Conservation (phyloP, 2,797 vertebrate species). For the Sebastes cheni region DNA sequence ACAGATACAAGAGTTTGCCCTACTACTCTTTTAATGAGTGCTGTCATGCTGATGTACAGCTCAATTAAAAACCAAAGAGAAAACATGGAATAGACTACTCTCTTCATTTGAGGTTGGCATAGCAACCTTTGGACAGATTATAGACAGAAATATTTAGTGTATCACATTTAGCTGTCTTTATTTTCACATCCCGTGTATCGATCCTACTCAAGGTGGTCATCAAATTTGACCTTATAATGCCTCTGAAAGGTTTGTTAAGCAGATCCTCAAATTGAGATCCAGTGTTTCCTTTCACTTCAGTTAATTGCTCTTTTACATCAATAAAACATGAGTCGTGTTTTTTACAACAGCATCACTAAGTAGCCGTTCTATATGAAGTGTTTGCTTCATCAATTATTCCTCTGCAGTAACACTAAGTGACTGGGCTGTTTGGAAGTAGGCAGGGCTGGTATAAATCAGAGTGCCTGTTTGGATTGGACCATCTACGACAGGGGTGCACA, state of each 20-base stretch:
- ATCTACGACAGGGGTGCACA: conserved; percentile 54
- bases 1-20: not conserved
- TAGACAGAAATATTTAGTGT: not conserved
- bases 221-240: not conserved
- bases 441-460: conserved; percentile 32
- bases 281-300: conserved; percentile 26
- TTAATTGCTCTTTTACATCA: conserved; percentile 30
- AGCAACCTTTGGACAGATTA: not conserved
- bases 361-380: conserved; percentile 75
- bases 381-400: conserved; percentile 59
- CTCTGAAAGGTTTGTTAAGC: conserved; percentile 15
- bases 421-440: conserved; percentile 48
- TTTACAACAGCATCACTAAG: conserved; percentile 50
- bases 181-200: not conserved
- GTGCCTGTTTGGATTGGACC: conserved; percentile 28
- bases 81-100: not conserved
- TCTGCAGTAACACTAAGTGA: conserved; percentile 36
- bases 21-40: not conserved
- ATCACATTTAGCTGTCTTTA: not conserved
- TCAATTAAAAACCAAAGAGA: conserved; percentile 12
- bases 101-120: not conserved
- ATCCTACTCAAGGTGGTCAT: conserved; percentile 7
- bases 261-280: conserved; percentile 10
- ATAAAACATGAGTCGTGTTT: conserved; percentile 24
- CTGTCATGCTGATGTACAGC: conserved; percentile 4